A percentile compares a stretch with the other conserved stretches of the same genome.
Conservation (phyloP, 2,888 invertebrate genomes). For the Cryptocephalus moraei region DNA sequence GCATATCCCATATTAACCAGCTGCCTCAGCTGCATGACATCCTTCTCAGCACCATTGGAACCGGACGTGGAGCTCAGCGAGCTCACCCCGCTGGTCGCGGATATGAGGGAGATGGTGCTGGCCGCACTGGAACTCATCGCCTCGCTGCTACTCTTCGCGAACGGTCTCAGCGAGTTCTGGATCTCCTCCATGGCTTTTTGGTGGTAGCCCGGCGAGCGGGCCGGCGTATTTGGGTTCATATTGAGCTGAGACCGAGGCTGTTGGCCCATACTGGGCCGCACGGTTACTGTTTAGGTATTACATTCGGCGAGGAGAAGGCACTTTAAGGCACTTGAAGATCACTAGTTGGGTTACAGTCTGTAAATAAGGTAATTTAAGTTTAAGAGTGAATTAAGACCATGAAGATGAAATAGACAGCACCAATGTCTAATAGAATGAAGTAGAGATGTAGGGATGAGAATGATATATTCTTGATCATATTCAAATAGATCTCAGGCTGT, state of each 20-base stretch:
- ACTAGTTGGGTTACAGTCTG: too few species aligned
- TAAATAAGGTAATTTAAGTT: too few species aligned
- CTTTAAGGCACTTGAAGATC: too few species aligned
- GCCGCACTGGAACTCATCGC: constrained; percentile 60
- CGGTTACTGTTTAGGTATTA: constrained; percentile 30
- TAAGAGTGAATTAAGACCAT: too few species aligned
- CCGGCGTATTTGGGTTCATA: constrained; percentile 53
- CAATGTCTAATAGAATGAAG: too few species aligned
- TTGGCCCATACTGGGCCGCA: constrained; percentile 45
- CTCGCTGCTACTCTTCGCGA: constrained; percentile 54
- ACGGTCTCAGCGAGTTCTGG: constrained; percentile 70
- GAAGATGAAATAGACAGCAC: too few species aligned
- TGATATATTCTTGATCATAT: too few species aligned
- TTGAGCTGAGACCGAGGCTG: constrained; percentile 42
- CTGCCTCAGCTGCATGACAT: constrained; percentile 54
- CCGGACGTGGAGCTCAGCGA: constrained; percentile 46
- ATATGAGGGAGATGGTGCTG: constrained; percentile 58
- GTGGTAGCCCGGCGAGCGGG: constrained; percentile 61
- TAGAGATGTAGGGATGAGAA: too few species aligned
- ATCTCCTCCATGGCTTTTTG: constrained; percentile 82
- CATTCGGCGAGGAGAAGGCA: neutral
- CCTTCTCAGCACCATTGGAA: constrained; percentile 45
- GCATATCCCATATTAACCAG: constrained; percentile 63
- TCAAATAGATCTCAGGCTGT: too few species aligned
- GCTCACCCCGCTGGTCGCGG: constrained; percentile 51